Percentiles rank a stretch among this genome's conserved stretches.
Conservation (phyloP, 2,113 vertebrate genomes). For the Bagarius yarrelli region DNA sequence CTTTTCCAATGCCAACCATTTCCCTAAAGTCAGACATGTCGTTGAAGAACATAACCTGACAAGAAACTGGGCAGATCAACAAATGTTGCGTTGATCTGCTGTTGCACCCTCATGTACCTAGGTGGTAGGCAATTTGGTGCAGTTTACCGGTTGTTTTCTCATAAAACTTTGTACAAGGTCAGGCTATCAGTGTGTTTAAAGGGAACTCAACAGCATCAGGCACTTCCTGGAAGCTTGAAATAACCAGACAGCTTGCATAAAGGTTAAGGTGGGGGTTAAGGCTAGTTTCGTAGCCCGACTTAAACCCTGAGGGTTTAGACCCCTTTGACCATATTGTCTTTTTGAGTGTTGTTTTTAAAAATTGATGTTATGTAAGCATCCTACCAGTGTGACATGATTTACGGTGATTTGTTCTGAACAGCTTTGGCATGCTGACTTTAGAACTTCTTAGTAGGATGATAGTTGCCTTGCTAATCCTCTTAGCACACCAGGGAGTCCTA, state of each 20-base stretch:
- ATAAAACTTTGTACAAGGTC: background rate
- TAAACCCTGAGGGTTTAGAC: background rate
- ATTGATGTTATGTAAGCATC: background rate
- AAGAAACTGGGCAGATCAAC: background rate
- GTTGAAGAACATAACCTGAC: too few relatives aligned
- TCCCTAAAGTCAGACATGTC: background rate
- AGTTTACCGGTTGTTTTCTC: background rate
- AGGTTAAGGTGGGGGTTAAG: slow-evolving; percentile 2
- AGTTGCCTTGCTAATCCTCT: slow-evolving; percentile 21
- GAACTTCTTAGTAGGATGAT: slow-evolving; percentile 5
- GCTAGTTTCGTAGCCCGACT: background rate
- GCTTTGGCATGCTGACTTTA: slow-evolving; percentile 24
- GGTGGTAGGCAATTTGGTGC: too few relatives aligned
- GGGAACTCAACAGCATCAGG: background rate
- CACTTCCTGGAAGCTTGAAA: slow-evolving; percentile 23
- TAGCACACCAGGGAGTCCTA: slow-evolving; percentile 8
- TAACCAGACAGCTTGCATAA: background rate
- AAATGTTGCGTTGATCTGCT: too few relatives aligned
- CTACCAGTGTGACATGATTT: background rate
- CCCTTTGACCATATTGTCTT: background rate
- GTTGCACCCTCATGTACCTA: too few relatives aligned
- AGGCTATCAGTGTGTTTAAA: background rate
- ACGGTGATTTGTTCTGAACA: slow-evolving; percentile 1
- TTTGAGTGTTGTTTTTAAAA: background rate
- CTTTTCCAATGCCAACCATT: background rate